These are phyloP conservation scores for Endotricha flammealis DNA, from an alignment of 2,888 invertebrate species.

Conservation along the genomic window DNA sequence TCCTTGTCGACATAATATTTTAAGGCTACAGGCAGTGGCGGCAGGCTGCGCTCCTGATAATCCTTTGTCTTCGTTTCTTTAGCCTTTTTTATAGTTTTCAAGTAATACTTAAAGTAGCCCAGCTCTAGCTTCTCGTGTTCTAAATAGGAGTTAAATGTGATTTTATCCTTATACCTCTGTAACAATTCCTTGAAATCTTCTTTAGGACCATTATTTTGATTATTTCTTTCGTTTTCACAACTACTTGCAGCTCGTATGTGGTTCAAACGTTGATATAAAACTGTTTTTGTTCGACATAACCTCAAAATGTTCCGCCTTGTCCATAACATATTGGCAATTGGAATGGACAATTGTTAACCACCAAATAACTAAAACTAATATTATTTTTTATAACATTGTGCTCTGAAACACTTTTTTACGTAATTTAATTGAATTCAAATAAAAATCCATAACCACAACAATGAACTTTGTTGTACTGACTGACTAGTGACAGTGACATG, in stretches of 20 bases:
- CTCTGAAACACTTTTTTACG: too few relatives aligned
- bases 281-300: conserved; percentile 52
- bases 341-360: too few relatives aligned
- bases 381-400: too few relatives aligned
- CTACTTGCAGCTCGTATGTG: conserved; percentile 30
- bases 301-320: conserved; percentile 52
- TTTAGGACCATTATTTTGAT: conserved; percentile 21
- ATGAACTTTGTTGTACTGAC: too few relatives aligned
- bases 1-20: conserved; percentile 66
- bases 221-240: conserved; percentile 21
- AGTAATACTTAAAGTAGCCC: conserved; percentile 52
- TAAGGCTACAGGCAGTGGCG: conserved; percentile 73
- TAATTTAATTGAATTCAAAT: too few relatives aligned
- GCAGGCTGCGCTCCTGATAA: conserved; percentile 37
- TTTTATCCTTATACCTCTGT: conserved; percentile 54
- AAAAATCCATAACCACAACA: too few relatives aligned
- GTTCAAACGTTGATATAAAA: conserved; percentile 36
- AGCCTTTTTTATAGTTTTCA: conserved; percentile 45
- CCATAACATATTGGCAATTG: conserved; percentile 46
- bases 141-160: conserved; percentile 60
- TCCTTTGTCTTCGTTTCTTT: conserved; percentile 32
- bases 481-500: too few relatives aligned
- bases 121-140: conserved; percentile 57
- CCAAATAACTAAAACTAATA: too few relatives aligned
- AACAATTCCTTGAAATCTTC: conserved; percentile 43